A percentile compares a stretch with the other conserved stretches of the same genome.
Evolutionary conservation across 30 jellyfish, hydroid and myxozoan species (phyloP).

Genomic region (Aurelia coerulea): DNA sequence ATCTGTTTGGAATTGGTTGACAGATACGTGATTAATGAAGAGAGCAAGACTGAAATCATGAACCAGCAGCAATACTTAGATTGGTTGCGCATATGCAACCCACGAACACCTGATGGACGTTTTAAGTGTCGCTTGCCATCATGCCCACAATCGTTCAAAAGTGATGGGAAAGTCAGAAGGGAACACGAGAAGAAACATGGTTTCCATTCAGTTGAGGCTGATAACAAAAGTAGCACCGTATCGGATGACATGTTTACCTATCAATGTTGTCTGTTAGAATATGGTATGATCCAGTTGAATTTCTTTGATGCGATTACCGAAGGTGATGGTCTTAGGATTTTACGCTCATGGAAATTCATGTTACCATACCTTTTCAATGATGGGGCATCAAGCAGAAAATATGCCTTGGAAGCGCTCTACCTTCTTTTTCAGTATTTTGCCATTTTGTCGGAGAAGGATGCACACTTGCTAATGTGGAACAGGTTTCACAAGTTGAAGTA

Average conservation of each 20-base stretch:
- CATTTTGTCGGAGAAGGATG: no score
- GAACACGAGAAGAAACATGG: conserved; percentile 39
- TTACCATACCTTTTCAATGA: conserved; percentile 19
- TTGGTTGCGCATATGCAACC: conserved; percentile 35
- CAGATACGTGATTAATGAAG: background rate
- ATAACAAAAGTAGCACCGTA: background rate
- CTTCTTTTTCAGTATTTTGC: no score
- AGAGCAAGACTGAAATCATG: background rate
- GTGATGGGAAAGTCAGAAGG: conserved; percentile 15
- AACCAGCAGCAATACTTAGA: conserved; percentile 13
- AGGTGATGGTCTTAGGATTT: conserved; percentile 16
- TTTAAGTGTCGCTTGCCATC: conserved; percentile 8
- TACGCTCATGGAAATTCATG: conserved; percentile 5
- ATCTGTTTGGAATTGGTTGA: conserved; percentile 1
- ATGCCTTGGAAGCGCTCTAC: no score
- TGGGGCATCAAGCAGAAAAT: no score
- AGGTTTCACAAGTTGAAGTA: no score
- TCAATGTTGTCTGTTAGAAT: conserved; percentile 1
- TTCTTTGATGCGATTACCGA: conserved; percentile 13
- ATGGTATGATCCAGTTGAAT: background rate
- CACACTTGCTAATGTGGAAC: no score
- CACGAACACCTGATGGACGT: conserved; percentile 17
- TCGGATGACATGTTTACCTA: conserved; percentile 10
- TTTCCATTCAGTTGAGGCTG: conserved; percentile 1
- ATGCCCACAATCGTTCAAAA: conserved; percentile 20